Evolutionary conservation across 2,888 invertebrate genomes (phyloP), one percentile per base, ranked within the genome.

Genomic region (Pristionchus japonicus): DNA sequence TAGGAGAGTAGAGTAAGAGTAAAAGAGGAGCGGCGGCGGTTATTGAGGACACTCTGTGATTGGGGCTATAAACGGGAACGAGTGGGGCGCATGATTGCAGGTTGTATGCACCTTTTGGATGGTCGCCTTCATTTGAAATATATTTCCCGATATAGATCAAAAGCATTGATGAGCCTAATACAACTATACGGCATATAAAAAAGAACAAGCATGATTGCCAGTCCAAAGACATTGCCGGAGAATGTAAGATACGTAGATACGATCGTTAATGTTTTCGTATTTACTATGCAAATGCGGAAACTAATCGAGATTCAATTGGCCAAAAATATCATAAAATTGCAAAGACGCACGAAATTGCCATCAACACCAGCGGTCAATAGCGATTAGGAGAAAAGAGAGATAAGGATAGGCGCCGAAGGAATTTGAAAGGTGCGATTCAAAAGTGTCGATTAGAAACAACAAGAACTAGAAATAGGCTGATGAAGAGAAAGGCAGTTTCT

Each of bases 21-120:
- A n/a, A n/a, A 80, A 13, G 43, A 80, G 13, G 80, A 80, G 43
- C 13, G 57, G 57, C 17, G 7, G 31, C 13, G 34, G 77, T n/a
- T 77, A 77, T 77, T 77, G 77, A 77, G 77, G 77, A 20, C 43
- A 77, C 43, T 47, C 3, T 77, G 77, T 77, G 77, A 77, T 77
- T 77, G 77, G 77, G 70, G 77, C 77, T 47, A 77, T 77, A 77
- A 77, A 77, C 20, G 77, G 77, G 47, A 77, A 40, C 3, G 43
- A 27, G 43, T 3, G 40, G 17, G 0, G 47, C 43, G 77, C 40
- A 77, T 77, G 77, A 77, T 77, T 77, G 67, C 34, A 11, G 11
- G 43, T 20, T 34, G 70, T 17, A 57, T n/a, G 57, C 17, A 57
- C 57, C 57, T 57, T 57, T 57, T n/a, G n/a, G 23, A n/a, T 4